Conservation (phyloP, 2,888 invertebrate genomes). For the Criorhina ranunculi region DNA sequence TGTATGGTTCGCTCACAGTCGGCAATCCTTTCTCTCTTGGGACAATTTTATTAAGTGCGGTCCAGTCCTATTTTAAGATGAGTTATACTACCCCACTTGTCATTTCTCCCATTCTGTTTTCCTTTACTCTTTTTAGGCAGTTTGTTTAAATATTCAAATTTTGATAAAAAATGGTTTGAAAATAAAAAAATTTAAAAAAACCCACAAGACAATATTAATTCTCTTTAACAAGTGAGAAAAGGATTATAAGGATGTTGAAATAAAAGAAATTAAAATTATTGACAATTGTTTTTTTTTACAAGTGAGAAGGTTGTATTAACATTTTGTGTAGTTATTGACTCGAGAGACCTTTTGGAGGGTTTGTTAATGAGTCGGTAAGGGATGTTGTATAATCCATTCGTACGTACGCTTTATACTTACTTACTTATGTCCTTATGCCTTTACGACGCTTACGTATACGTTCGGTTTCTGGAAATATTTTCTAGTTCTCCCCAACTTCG, state of each 20-base stretch:
- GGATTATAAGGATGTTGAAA: background rate
- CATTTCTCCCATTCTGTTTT: background rate
- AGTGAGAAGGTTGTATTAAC: no score
- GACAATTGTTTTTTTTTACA: background rate
- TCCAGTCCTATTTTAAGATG: conserved; percentile 4
- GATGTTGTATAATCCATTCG: no score
- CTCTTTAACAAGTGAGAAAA: background rate
- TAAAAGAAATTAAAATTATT: background rate
- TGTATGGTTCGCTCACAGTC: no score
- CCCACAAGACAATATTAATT: background rate
- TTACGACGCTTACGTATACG: no score
- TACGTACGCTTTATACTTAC: no score
- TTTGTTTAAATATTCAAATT: background rate
- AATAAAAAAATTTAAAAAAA: background rate
- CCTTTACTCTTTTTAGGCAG: background rate
- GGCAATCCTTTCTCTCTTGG: background rate
- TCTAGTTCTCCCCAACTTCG: no score
- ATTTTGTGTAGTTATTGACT: no score
- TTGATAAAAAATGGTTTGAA: background rate
- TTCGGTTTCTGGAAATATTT: no score
- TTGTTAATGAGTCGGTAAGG: no score
- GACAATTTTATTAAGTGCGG: conserved; percentile 9
- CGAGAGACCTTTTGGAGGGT: no score
- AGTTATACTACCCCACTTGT: background rate
- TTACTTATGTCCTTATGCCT: no score